Conservation (phyloP, 37 sponge, comb jelly and placozoan genomes). For the Beroe forskalii region DNA sequence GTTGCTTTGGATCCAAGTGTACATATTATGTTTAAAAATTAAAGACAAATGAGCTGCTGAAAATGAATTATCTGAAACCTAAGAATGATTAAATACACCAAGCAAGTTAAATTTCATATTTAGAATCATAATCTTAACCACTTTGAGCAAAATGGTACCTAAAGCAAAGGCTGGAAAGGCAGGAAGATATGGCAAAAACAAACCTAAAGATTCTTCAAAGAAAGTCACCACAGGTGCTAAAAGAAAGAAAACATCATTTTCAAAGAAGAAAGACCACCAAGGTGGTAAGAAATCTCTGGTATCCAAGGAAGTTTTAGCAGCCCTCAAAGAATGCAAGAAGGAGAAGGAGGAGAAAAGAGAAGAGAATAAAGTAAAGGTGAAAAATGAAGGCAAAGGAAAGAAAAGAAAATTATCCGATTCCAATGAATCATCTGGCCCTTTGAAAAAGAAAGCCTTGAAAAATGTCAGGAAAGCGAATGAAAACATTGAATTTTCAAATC, state of each 20-base stretch:
- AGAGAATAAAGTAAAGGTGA: background rate
- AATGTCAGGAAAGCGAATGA: constrained; percentile 35
- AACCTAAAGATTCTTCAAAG: background rate
- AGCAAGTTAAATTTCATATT: too few species aligned
- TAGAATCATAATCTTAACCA: too few species aligned
- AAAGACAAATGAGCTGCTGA: too few species aligned
- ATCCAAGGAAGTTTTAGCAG: constrained; percentile 27
- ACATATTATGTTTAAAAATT: too few species aligned
- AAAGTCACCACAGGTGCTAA: background rate
- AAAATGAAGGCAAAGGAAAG: background rate
- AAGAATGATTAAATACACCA: too few species aligned
- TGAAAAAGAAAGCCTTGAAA: constrained; percentile 30
- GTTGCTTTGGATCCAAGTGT: too few species aligned
- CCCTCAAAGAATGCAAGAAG: constrained; percentile 10
- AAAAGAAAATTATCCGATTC: background rate
- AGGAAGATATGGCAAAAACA: constrained; percentile 36
- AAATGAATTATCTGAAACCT: too few species aligned
- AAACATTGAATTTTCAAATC: background rate
- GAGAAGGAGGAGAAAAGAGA: constrained; percentile 32
- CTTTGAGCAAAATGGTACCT: too few species aligned
- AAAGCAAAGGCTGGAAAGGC: constrained; percentile 30
- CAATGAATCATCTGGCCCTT: background rate
- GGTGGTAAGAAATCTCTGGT: constrained; percentile 46
- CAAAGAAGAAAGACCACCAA: background rate
- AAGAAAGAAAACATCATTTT: background rate